Evolutionary conservation across 1,140 invertebrate species (phyloP).

Genomic region (Mesaphorura yosii): DNA sequence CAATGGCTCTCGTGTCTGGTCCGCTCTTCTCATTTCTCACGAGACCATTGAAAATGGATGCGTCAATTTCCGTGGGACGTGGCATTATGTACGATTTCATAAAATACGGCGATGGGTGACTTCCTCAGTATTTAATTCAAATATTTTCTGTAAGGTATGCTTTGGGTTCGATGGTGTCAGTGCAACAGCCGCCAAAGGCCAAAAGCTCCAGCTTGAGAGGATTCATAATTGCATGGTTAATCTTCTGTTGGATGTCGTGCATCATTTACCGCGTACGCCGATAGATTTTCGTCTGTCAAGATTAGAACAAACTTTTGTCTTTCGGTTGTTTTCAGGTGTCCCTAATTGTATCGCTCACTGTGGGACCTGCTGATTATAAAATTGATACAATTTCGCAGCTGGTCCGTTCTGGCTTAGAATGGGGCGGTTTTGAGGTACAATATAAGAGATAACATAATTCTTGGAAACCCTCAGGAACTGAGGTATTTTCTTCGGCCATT

Average conservation of each 20-base stretch:
- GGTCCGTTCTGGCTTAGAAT: conserved; percentile 16
- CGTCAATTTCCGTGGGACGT: conserved; percentile 19
- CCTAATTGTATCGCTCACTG: conserved; percentile 28
- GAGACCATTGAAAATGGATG: conserved; percentile 21
- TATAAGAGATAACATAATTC: neutral
- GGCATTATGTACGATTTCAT: conserved; percentile 31
- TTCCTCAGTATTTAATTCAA: no score
- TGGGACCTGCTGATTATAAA: conserved; percentile 21
- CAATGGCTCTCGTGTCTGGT: conserved; percentile 28
- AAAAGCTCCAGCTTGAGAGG: conserved; percentile 23
- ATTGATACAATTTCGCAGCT: conserved; percentile 22
- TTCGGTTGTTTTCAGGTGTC: conserved; percentile 11
- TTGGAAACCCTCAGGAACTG: no score
- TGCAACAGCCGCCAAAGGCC: conserved; percentile 23
- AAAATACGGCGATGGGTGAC: no score
- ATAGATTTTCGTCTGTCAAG: neutral
- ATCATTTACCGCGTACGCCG: conserved; percentile 25
- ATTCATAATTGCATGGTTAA: conserved; percentile 28
- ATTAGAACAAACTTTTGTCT: neutral
- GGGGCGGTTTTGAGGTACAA: conserved; percentile 23
- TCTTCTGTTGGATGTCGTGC: conserved; percentile 27
- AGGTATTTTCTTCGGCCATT: neutral
- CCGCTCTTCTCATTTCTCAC: conserved; percentile 26
- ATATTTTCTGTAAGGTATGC: no score
- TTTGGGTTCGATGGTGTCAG: conserved; percentile 23